Conservation (phyloP, 1,140 invertebrate genomes). For the Temnothorax longispinosus region DNA sequence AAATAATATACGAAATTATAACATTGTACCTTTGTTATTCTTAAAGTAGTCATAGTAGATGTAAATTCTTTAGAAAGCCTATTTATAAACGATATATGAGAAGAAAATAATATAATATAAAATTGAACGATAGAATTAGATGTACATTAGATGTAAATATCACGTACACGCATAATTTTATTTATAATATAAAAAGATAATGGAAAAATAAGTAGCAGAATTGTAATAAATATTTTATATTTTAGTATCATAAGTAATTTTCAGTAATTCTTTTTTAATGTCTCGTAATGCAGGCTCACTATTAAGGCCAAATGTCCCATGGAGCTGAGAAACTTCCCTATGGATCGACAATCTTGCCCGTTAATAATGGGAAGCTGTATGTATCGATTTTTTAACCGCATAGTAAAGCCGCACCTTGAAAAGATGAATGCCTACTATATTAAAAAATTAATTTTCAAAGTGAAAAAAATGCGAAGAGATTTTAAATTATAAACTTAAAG, state of each 20-base stretch:
- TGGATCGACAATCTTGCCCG: slow-evolving; percentile 97
- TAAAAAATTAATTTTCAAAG: slow-evolving; percentile 2
- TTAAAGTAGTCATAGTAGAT: background rate
- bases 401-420: background rate
- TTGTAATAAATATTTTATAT: background rate
- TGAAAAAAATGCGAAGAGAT: background rate
- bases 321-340: slow-evolving; percentile 98
- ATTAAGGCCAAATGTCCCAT: slow-evolving; percentile 99
- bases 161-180: background rate
- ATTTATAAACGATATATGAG: slow-evolving; percentile 11
- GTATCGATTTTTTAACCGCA: slow-evolving; percentile 83
- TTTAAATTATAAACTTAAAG: background rate
- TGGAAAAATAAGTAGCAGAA: background rate
- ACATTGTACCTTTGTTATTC: background rate
- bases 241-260: background rate
- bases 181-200: background rate
- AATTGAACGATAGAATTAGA: background rate
- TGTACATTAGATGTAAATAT: background rate
- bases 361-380: slow-evolving; percentile 97
- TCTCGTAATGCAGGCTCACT: slow-evolving; percentile 91
- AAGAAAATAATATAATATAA: background rate
- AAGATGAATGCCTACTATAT: background rate
- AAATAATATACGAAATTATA: background rate
- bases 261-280: background rate
- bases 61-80: slow-evolving; percentile 72